Percentiles rank a stretch among this genome's conserved stretches.
phyloP scores from a whole-genome alignment of 2,797 vertebrate genomes.

The Poeciliopsis presidionis region DNA sequence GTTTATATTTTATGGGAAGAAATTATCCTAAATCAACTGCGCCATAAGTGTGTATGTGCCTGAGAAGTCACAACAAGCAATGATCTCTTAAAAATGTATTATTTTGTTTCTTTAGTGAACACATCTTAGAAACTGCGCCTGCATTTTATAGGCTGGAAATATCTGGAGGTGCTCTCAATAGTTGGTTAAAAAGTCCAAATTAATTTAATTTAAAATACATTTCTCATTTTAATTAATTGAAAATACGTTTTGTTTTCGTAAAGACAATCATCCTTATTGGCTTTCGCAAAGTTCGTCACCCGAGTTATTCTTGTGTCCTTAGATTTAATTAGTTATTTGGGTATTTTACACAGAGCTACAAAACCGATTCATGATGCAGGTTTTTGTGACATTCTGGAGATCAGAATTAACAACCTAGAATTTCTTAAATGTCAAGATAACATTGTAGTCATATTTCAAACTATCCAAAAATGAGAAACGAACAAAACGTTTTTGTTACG shows the following conservation, averaged over 20 bases:
- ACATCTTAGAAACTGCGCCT: background rate
- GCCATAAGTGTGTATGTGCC: background rate
- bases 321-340: background rate
- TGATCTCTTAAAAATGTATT: background rate
- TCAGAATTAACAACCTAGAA: background rate
- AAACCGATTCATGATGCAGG: background rate
- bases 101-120: background rate
- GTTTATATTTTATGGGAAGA: conserved; percentile 40
- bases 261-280: background rate
- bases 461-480: background rate
- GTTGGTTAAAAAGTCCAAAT: background rate
- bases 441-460: background rate
- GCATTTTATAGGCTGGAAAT: background rate
- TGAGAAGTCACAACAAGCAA: background rate
- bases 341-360: background rate
- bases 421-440: background rate
- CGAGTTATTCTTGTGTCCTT: no score
- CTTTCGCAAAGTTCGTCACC: background rate
- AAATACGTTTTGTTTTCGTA: background rate
- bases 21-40: conserved; percentile 41
- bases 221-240: background rate
- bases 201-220: background rate
- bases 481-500: background rate
- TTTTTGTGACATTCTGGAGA: background rate
- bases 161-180: background rate